Evolutionary conservation across 2,113 vertebrate species (phyloP).

Genomic region (Orientallactaga bullata): DNA sequence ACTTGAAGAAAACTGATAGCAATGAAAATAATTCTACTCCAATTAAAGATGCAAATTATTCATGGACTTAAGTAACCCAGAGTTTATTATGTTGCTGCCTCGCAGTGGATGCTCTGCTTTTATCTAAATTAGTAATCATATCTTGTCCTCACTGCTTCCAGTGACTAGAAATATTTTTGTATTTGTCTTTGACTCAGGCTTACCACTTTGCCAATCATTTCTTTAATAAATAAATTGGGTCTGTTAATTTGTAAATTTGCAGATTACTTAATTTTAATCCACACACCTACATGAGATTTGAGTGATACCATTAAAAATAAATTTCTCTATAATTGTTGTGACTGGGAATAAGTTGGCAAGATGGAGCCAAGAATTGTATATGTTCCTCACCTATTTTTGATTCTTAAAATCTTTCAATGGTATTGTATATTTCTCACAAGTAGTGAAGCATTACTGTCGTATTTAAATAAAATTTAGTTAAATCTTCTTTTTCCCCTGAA

Average conservation of each 20-base stretch:
- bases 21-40: neutral
- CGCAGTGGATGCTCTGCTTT: neutral
- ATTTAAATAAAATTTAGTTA: neutral
- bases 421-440: neutral
- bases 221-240: neutral
- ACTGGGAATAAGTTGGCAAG: neutral
- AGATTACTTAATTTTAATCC: no score
- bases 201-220: neutral
- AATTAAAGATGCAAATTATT: neutral
- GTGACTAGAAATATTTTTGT: neutral
- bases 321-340: neutral
- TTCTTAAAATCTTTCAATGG: neutral
- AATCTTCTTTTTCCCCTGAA: neutral
- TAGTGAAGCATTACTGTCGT: neutral
- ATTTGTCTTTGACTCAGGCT: neutral
- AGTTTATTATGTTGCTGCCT: neutral
- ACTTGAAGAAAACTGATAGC: neutral
- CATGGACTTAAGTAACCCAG: neutral
- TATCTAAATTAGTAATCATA: neutral
- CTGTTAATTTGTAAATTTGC: neutral
- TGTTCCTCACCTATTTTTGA: neutral
- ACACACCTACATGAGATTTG: no score
- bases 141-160: neutral
- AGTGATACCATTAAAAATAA: no score
- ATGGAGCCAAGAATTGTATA: neutral